Conservation (phyloP, 2,113 vertebrate genomes). For the Nothocercus julius region DNA sequence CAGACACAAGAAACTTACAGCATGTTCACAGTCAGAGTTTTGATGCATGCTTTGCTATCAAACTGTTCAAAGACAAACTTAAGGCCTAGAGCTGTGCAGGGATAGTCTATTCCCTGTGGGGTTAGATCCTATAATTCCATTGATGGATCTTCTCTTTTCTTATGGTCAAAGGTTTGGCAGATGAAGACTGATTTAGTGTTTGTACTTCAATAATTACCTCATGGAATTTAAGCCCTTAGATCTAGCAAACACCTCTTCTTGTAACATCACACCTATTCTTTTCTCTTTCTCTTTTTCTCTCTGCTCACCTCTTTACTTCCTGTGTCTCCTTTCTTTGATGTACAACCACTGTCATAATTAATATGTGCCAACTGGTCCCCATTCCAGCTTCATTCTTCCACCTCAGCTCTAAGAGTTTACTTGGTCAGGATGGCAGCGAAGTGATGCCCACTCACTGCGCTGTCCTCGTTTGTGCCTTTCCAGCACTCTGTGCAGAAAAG, state of each 20-base stretch:
- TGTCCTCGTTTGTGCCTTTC: background rate
- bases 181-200: constrained; percentile 61
- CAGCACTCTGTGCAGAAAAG: background rate
- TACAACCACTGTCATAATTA: constrained; percentile 31
- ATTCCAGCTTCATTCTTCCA: background rate
- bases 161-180: constrained; percentile 41
- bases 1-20: constrained; percentile 53
- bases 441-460: accelerated
- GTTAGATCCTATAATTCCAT: constrained; percentile 39
- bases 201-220: constrained; percentile 50
- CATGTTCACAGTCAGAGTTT: constrained; percentile 38
- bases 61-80: constrained; percentile 48
- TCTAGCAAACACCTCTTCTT: constrained; percentile 54
- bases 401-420: background rate
- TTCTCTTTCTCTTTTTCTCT: constrained; percentile 25
- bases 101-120: background rate
- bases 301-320: constrained; percentile 18
- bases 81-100: background rate
- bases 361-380: background rate
- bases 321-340: constrained; percentile 33
- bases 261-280: constrained; percentile 63
- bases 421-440: background rate
- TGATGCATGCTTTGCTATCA: constrained; percentile 51
- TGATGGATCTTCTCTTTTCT: constrained; percentile 39
- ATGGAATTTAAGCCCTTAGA: constrained; percentile 51